Evolutionary conservation across 2,113 vertebrate species (phyloP).

Genomic region (Laterallus jamaicensis): DNA sequence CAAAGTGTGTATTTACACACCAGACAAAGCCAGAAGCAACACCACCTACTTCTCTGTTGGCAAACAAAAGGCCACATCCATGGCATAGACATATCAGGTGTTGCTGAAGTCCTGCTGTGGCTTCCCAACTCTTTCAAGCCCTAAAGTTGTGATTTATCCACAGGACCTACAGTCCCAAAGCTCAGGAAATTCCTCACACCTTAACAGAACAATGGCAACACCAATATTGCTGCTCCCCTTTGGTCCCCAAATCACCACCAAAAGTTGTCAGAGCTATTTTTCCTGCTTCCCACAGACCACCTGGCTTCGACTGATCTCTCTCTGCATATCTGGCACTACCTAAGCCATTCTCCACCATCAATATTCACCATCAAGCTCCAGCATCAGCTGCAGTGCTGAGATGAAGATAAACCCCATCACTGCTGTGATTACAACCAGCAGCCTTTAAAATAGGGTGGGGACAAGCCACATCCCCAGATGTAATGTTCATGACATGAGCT

Average conservation of each 20-base stretch:
- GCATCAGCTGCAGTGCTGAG: background rate
- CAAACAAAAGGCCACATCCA: background rate
- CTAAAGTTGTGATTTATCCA: background rate
- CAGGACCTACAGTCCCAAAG: background rate
- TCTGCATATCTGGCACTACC: background rate
- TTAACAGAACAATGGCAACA: background rate
- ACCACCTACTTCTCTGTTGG: background rate
- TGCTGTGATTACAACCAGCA: background rate
- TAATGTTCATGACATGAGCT: background rate
- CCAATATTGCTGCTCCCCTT: background rate
- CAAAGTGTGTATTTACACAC: background rate
- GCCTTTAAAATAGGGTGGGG: background rate
- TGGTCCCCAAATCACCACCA: background rate
- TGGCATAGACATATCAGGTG: fast-evolving
- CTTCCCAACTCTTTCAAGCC: background rate
- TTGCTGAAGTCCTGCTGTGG: background rate
- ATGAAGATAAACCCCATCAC: background rate
- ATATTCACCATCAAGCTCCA: background rate
- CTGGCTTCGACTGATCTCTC: background rate
- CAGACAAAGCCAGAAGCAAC: background rate
- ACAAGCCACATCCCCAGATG: background rate
- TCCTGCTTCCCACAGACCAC: background rate
- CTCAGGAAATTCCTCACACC: background rate
- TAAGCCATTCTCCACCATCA: background rate
- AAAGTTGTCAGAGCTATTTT: background rate